Evolutionary conservation across 1,140 invertebrate species (phyloP), one percentile per base, ranked within the genome.

Genomic region (Drosophila trapezifrons): DNA sequence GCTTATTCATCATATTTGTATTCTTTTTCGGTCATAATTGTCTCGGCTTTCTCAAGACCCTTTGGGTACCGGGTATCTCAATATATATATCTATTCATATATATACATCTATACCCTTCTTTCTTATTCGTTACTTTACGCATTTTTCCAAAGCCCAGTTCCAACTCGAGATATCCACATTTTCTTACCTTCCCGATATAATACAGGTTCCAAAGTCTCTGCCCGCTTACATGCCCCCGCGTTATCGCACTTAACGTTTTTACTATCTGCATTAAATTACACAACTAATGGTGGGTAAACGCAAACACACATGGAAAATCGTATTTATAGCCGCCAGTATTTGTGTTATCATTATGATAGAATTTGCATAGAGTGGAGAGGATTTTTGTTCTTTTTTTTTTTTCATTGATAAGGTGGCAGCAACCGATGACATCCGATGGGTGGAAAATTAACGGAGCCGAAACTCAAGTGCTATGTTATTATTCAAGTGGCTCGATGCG

Each of bases 211-310:
- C 35, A 40, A 63, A 63, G 59, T 63, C 32, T 60, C 32, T 37
- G 4, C 8, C n/a, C 22, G 43, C 18, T 42, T 25, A 52, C 47
- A 45, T 10, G 32, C n/a, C 8, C 29, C 6, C 22, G 4, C 22
- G 17, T n/a, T 74, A 63, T 75, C 72, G 32, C 38, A 42, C 25
- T 25, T 46, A 49, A 73, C 49, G 22, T 25, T 56, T 63, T 59
- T 58, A 76, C 55, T 76, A 76, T 76, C 73, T 76, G 59, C 62
- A 51, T 67, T 67, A 76, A 76, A 76, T 76, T 67, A 76, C 72
- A 76, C 73, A 76, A 76, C 73, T 76, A 76, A 76, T 76, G 70
- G 37, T 27, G 43, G 27, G 43, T 22, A 64, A 54, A 56, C 49
- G 58, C 29, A 74, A 47, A 64, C 32, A 71, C 32, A 70, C 15